A percentile compares a stretch with the other conserved stretches of the same genome.
phyloP scores from a whole-genome alignment of 2,113 vertebrate species.

The Corythornis madagascariensis region DNA sequence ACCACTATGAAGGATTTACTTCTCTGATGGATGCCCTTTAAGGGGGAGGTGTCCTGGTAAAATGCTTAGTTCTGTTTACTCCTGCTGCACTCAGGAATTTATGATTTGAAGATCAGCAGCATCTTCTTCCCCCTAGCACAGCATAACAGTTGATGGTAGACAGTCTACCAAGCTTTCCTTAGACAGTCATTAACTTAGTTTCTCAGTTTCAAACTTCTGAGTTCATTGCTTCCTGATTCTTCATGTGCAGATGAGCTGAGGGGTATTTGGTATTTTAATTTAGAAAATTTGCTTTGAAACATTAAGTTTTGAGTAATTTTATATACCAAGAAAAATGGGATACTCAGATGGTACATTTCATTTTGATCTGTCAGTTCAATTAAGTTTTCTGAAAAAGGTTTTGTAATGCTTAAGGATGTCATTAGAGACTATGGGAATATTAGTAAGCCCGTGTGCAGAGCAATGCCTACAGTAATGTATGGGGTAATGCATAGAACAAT shows the following conservation, averaged over 20 bases:
- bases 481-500: neutral
- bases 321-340: neutral
- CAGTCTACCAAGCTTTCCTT: neutral
- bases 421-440: neutral
- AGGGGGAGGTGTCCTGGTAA: neutral
- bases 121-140: neutral
- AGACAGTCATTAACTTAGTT: neutral
- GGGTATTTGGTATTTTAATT: neutral
- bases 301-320: neutral
- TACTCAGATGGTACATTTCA: neutral
- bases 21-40: neutral
- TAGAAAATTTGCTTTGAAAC: neutral
- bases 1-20: neutral
- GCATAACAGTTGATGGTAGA: neutral
- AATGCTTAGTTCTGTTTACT: neutral
- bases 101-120: neutral
- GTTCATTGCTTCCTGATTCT: neutral
- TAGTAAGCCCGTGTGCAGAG: neutral
- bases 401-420: neutral
- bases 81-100: neutral
- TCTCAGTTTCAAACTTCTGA: neutral
- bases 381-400: neutral
- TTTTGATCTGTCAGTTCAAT: neutral
- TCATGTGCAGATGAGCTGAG: neutral
- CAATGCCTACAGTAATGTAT: fast-evolving